Percentiles rank a stretch among this genome's conserved stretches.
These are phyloP conservation scores for Rhogogaster chlorosoma DNA, from an alignment of 2,888 invertebrate genomes.

Conservation along the genomic window DNA sequence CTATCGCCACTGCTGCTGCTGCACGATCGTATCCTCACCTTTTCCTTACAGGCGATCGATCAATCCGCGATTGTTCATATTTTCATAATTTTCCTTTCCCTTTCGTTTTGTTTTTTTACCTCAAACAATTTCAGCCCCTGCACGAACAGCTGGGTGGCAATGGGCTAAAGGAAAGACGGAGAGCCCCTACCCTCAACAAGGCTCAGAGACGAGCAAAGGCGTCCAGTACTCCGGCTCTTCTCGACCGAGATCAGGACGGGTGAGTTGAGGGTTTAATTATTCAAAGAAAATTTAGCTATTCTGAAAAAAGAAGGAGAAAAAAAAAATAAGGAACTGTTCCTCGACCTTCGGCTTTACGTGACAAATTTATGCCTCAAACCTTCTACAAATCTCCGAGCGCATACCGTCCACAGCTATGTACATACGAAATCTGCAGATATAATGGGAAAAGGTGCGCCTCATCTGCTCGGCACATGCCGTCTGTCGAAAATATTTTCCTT, in stretches of 20 bases:
- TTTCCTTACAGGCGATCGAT: not conserved
- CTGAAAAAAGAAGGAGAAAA: not conserved
- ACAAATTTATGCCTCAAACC: not conserved
- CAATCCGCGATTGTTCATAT: not conserved
- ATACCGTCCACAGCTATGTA: no score
- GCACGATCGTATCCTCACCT: not conserved
- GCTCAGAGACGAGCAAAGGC: conserved; percentile 72
- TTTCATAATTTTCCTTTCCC: not conserved
- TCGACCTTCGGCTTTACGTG: not conserved
- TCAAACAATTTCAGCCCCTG: conserved; percentile 55
- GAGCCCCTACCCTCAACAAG: conserved; percentile 68
- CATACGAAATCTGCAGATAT: not conserved
- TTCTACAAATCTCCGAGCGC: not conserved
- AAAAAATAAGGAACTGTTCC: not conserved
- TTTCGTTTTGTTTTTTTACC: not conserved
- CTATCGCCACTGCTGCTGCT: not conserved
- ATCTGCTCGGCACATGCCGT: not conserved
- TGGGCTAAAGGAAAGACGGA: conserved; percentile 65
- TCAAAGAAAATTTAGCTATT: conserved; percentile 11
- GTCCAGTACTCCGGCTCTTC: conserved; percentile 72
- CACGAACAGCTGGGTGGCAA: conserved; percentile 54
- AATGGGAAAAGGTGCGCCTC: not conserved
- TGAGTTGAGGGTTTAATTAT: conserved; percentile 60
- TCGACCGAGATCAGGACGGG: conserved; percentile 71
- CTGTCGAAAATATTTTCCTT: not conserved